These are phyloP conservation scores for Lytechinus pictus DNA, from an alignment of 35 echinoderm and acorn worm species.

Conservation along the genomic window DNA sequence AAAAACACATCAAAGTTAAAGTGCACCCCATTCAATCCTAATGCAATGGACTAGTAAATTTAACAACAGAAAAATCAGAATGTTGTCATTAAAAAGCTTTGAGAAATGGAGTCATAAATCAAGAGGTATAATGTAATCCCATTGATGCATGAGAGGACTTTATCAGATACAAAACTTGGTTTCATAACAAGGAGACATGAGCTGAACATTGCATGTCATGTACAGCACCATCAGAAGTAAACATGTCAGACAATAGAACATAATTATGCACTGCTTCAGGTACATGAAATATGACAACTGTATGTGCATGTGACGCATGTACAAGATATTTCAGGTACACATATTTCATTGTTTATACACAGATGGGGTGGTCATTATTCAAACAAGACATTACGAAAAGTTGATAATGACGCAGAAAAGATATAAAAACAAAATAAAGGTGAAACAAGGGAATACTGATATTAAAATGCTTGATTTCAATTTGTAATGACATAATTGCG, in stretches of 20 bases:
- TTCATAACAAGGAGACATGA: background rate
- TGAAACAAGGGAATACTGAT: background rate
- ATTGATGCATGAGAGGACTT: background rate
- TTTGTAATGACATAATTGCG: too few relatives aligned
- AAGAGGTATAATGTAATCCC: background rate
- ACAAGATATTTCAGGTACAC: background rate
- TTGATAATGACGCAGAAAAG: background rate
- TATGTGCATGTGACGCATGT: background rate
- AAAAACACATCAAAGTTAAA: background rate
- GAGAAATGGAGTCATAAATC: background rate
- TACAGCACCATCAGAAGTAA: background rate
- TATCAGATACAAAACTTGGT: background rate
- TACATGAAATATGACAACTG: background rate
- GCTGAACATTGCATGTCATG: background rate
- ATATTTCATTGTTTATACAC: background rate
- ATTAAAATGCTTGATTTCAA: too few relatives aligned
- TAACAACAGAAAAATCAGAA: background rate
- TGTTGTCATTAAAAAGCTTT: background rate
- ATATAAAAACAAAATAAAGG: background rate
- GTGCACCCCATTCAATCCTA: background rate
- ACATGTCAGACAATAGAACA: background rate
- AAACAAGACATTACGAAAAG: background rate
- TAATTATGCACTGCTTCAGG: background rate
- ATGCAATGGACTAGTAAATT: conserved; percentile 3
- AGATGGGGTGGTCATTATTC: background rate